A percentile compares a stretch with the other conserved stretches of the same genome.
Evolutionary conservation across 2,113 vertebrate genomes (phyloP).

Genomic region (Thalassarche chlororhynchos): DNA sequence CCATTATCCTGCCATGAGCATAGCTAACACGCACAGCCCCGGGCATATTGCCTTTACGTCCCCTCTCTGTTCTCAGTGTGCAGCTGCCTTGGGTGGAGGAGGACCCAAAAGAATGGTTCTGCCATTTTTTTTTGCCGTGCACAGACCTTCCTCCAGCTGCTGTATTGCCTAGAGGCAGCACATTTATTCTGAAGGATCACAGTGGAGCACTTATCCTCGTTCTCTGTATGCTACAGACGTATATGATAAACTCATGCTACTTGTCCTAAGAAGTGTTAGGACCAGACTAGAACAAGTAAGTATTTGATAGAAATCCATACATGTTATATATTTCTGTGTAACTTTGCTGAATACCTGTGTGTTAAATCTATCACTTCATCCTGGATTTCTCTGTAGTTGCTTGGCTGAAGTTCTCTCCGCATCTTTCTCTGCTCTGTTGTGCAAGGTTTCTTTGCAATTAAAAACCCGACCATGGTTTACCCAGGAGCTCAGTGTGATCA

Average conservation of each 20-base stretch:
- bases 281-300: not conserved
- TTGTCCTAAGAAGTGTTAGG: not conserved
- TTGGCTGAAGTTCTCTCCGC: not conserved
- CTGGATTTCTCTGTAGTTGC: not conserved
- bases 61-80: not conserved
- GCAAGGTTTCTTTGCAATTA: not conserved
- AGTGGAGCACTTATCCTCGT: not conserved
- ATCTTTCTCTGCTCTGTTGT: not conserved
- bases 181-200: not conserved
- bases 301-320: not conserved
- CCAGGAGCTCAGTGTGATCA: not conserved
- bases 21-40: fast-evolving
- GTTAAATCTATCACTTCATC: not conserved
- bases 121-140: not conserved
- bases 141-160: not conserved
- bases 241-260: not conserved
- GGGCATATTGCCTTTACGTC: not conserved
- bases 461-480: not conserved
- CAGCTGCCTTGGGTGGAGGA: not conserved
- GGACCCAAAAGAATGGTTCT: not conserved
- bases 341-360: not conserved
- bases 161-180: not conserved
- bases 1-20: not conserved
- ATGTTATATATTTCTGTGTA: not conserved
- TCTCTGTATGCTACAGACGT: not conserved